Percentiles rank a stretch among this genome's conserved stretches.
These are phyloP conservation scores for Ramphastos sulfuratus DNA, from an alignment of 2,113 vertebrate species.

Conservation along the genomic window DNA sequence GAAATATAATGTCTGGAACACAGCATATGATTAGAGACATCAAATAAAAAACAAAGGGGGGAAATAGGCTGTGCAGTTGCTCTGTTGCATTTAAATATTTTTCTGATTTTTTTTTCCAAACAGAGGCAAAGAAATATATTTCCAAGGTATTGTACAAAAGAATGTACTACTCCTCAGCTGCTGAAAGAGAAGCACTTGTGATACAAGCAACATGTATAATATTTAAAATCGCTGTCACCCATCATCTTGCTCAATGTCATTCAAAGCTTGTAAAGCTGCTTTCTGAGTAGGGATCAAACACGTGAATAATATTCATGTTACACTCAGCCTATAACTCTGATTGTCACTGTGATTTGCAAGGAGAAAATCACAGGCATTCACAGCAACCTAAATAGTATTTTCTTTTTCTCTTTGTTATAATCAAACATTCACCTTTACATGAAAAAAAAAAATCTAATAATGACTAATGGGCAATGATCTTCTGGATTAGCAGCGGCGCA, in stretches of 20 bases:
- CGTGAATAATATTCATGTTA: constrained; percentile 39
- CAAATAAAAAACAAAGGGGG: neutral
- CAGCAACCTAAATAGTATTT: constrained; percentile 33
- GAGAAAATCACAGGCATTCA: constrained; percentile 29
- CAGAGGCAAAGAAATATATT: neutral
- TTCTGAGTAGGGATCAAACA: constrained; percentile 25
- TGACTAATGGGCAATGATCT: constrained; percentile 53
- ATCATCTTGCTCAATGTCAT: constrained; percentile 41
- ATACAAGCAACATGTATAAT: constrained; percentile 1
- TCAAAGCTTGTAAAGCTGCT: constrained; percentile 23
- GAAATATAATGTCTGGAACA: constrained; percentile 18
- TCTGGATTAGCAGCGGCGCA: constrained; percentile 49
- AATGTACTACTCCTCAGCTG: neutral
- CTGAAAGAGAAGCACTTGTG: neutral
- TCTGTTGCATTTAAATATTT: neutral
- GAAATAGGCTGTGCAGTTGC: neutral
- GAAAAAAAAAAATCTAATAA: constrained; percentile 24
- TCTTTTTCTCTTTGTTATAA: constrained; percentile 33
- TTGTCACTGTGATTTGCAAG: constrained; percentile 18
- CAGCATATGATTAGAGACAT: neutral
- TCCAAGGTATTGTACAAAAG: neutral
- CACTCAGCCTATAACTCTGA: constrained; percentile 42
- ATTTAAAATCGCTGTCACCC: constrained; percentile 45
- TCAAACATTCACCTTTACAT: constrained; percentile 26
- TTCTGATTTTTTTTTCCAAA: neutral